Evolutionary conservation across 2,888 invertebrate species (phyloP).

Genomic region (Chelonus formosanus): DNA sequence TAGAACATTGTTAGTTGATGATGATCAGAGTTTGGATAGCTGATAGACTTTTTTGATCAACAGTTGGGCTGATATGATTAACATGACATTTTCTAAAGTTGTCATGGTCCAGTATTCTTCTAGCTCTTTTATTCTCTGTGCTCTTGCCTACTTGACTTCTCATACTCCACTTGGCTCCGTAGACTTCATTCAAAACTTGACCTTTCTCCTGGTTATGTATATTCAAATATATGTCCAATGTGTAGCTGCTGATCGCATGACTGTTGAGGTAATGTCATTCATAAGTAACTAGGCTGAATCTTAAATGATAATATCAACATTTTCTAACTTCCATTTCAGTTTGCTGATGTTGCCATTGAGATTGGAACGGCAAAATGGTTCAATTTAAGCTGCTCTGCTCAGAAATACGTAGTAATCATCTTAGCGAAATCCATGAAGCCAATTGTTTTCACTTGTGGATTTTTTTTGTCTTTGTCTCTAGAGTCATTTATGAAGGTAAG

Average conservation of each 20-base stretch:
- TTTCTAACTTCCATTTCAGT: not conserved
- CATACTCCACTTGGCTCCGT: not conserved
- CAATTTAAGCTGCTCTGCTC: not conserved
- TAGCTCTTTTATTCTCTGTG: not conserved
- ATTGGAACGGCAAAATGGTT: not conserved
- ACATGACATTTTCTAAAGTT: not conserved
- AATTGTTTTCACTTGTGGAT: not conserved
- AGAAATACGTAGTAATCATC: not conserved
- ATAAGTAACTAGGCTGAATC: not conserved
- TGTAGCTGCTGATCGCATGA: not conserved
- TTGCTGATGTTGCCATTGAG: not conserved
- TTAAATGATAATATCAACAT: not conserved
- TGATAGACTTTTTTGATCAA: too few relatives aligned
- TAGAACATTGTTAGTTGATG: not conserved
- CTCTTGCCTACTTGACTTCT: not conserved
- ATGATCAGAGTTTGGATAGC: too few relatives aligned
- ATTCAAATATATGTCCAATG: constrained; percentile 3
- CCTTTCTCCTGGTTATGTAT: not conserved
- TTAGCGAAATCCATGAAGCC: not conserved
- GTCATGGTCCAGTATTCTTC: not conserved
- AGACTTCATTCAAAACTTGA: not conserved
- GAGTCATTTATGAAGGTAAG: constrained; percentile 2
- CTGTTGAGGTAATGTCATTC: not conserved
- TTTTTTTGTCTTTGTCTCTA: not conserved
- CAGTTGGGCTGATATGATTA: not conserved